phyloP scores from a whole-genome alignment of 2,888 invertebrate genomes.

The Diplolepis rosae region DNA sequence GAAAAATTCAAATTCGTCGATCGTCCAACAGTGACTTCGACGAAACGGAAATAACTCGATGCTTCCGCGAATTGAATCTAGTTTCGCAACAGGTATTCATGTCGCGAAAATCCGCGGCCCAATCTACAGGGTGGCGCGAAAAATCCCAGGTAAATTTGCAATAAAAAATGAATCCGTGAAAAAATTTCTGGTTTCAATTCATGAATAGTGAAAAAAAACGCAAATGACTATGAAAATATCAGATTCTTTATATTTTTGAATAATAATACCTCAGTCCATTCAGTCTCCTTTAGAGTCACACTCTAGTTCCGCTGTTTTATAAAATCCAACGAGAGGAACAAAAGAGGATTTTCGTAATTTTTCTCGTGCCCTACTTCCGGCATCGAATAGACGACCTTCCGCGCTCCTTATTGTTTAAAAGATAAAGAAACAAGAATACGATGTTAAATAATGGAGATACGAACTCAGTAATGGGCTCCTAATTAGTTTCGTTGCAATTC shows the following conservation, averaged over 20 bases:
- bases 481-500: neutral
- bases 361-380: slow-evolving; percentile 15
- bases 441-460: neutral
- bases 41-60: slow-evolving; percentile 25
- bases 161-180: neutral
- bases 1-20: slow-evolving; percentile 10
- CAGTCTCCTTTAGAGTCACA: neutral
- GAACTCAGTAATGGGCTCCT: neutral
- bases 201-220: neutral
- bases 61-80: slow-evolving; percentile 12
- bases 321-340: slow-evolving; percentile 14
- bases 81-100: slow-evolving; percentile 26
- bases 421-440: neutral
- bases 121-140: neutral
- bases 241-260: slow-evolving; percentile 3
- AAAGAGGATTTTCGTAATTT: slow-evolving; percentile 25
- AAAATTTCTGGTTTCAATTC: slow-evolving; percentile 1
- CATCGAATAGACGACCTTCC: neutral
- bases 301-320: slow-evolving; percentile 19
- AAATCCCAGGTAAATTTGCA: neutral
- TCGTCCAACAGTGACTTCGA: slow-evolving; percentile 13
- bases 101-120: slow-evolving; percentile 16
- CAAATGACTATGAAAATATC: neutral
- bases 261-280: slow-evolving; percentile 10
- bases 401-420: neutral